Conservation (phyloP, 2,113 vertebrate species). For the Tragulus kanchil region DNA sequence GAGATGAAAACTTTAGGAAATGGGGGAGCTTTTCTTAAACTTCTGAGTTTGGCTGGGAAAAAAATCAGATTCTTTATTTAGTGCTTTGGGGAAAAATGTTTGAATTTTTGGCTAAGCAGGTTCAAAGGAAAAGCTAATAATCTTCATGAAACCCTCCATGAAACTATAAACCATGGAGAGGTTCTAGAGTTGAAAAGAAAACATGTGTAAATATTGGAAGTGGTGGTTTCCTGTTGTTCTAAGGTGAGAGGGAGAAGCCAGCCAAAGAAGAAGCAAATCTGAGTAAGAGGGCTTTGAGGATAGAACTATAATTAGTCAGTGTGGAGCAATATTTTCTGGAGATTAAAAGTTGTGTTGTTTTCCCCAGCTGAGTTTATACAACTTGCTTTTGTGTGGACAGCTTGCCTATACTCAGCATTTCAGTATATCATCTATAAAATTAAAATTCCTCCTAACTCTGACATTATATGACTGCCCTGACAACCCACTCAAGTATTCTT, state of each 20-base stretch:
- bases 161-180: background rate
- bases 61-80: slow-evolving; percentile 16
- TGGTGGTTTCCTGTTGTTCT: background rate
- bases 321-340: background rate
- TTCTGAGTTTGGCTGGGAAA: slow-evolving; percentile 14
- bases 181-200: slow-evolving; percentile 26
- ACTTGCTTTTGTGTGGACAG: background rate
- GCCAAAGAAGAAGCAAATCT: background rate
- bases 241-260: background rate
- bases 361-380: background rate
- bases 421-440: background rate
- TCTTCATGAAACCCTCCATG: background rate
- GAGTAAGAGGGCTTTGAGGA: background rate
- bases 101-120: background rate
- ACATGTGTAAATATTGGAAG: background rate
- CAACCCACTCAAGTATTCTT: background rate
- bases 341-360: background rate
- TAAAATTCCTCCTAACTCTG: background rate
- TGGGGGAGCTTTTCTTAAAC: background rate
- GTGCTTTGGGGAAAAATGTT: slow-evolving; percentile 27
- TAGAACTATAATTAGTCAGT: background rate
- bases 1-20: background rate
- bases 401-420: background rate
- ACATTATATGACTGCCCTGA: background rate
- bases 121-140: slow-evolving; percentile 30